These are phyloP conservation scores for Anser brachyrhynchus DNA, from an alignment of 2,113 vertebrate genomes.

Conservation along the genomic window DNA sequence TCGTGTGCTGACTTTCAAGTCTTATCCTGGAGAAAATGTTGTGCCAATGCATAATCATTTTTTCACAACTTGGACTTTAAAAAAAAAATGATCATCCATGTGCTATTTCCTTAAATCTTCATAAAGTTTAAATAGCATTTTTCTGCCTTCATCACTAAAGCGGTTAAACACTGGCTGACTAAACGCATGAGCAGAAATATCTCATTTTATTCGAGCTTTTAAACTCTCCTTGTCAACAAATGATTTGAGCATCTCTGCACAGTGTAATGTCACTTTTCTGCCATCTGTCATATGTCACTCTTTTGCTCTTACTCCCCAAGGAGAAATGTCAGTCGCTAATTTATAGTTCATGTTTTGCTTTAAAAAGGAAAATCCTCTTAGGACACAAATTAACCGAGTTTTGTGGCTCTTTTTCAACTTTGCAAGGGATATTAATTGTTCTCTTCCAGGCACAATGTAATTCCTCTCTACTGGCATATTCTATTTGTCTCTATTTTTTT, in stretches of 20 bases:
- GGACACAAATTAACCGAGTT: neutral
- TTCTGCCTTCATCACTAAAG: neutral
- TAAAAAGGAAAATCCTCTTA: constrained; percentile 21
- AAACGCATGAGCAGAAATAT: constrained; percentile 26
- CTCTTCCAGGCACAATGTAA: neutral
- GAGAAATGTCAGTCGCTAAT: constrained; percentile 22
- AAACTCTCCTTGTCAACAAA: constrained; percentile 48
- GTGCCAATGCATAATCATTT: neutral
- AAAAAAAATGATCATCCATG: neutral
- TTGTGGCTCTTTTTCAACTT: neutral
- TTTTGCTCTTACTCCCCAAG: neutral
- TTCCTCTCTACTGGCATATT: neutral
- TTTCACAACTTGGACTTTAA: constrained; percentile 49
- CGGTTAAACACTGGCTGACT: constrained; percentile 5
- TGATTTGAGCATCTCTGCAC: constrained; percentile 15
- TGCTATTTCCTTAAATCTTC: neutral
- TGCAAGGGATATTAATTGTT: constrained; percentile 12
- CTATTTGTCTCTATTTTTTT: neutral
- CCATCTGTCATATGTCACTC: constrained; percentile 51
- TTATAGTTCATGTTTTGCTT: constrained; percentile 15
- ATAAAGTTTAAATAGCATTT: constrained; percentile 41
- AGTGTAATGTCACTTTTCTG: constrained; percentile 31
- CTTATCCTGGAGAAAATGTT: constrained; percentile 27
- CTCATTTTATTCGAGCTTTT: constrained; percentile 44
- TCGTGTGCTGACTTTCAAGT: constrained; percentile 34